Evolutionary conservation across 2,113 vertebrate species (phyloP).

Genomic region (Chaetodon trifascialis): DNA sequence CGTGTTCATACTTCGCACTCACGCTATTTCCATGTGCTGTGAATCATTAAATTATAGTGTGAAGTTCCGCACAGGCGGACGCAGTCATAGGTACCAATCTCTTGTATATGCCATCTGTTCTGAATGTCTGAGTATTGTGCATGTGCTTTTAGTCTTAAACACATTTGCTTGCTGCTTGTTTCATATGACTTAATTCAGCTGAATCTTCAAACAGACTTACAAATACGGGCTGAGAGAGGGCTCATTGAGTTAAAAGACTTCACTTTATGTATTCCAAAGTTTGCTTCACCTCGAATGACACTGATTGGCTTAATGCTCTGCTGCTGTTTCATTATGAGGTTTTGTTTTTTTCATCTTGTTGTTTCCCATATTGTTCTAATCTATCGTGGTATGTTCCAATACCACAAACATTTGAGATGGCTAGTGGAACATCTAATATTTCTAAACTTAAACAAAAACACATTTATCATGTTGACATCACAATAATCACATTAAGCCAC

Average conservation of each 20-base stretch:
- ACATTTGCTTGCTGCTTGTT: slow-evolving; percentile 34
- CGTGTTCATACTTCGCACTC: slow-evolving; percentile 47
- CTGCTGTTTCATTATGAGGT: slow-evolving; percentile 12
- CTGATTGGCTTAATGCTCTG: background rate
- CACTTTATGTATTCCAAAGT: slow-evolving; percentile 33
- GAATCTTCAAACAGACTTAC: slow-evolving; percentile 76
- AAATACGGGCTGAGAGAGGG: slow-evolving; percentile 50
- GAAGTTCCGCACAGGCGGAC: slow-evolving; percentile 21
- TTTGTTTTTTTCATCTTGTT: background rate
- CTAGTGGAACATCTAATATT: slow-evolving; percentile 22
- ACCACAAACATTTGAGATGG: background rate
- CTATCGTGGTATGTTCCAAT: background rate
- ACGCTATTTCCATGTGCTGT: slow-evolving; percentile 39
- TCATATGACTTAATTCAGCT: slow-evolving; percentile 67
- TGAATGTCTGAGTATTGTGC: slow-evolving; percentile 23
- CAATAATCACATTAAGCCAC: slow-evolving; percentile 39
- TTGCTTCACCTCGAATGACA: slow-evolving; percentile 28
- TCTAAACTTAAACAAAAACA: slow-evolving; percentile 14
- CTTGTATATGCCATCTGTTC: slow-evolving; percentile 17
- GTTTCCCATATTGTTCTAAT: background rate
- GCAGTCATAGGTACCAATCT: slow-evolving; percentile 33
- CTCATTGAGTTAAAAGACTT: slow-evolving; percentile 59
- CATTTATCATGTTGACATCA: slow-evolving; percentile 38
- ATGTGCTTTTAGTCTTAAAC: slow-evolving; percentile 52
- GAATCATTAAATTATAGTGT: slow-evolving; percentile 52